Evolutionary conservation across 1,140 invertebrate species (phyloP).

Genomic region (Venturia canescens): DNA sequence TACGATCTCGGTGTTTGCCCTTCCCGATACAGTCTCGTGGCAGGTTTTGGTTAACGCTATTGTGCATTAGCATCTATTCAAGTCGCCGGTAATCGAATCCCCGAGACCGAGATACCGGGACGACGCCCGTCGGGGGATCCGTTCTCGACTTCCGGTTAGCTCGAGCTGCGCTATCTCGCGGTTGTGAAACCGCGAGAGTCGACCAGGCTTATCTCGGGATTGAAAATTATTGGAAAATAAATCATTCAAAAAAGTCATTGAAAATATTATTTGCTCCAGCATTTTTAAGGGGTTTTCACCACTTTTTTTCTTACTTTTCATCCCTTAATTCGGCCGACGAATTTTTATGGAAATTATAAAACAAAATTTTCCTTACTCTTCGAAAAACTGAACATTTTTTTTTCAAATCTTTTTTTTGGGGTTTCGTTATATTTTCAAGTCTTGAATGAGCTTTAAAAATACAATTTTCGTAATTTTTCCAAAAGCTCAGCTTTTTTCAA

Average conservation of each 20-base stretch:
- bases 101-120: slow-evolving; percentile 69
- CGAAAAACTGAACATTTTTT: no score
- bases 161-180: slow-evolving; percentile 11
- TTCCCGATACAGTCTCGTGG: slow-evolving; percentile 33
- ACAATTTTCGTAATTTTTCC: no score
- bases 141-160: slow-evolving; percentile 71
- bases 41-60: slow-evolving; percentile 61
- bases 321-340: no score
- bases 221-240: neutral
- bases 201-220: neutral
- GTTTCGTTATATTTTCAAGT: no score
- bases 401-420: no score
- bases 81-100: slow-evolving; percentile 73
- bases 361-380: no score
- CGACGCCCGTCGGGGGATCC: slow-evolving; percentile 67
- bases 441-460: no score
- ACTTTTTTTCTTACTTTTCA: no score
- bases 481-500: neutral
- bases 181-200: slow-evolving; percentile 49
- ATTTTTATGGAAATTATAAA: no score
- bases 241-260: neutral
- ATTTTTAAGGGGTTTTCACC: no score
- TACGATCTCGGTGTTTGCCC: slow-evolving; percentile 7
- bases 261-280: no score
- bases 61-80: slow-evolving; percentile 78